These are phyloP conservation scores for Micrasema longulum DNA, from an alignment of 1,140 invertebrate species.

Conservation along the genomic window DNA sequence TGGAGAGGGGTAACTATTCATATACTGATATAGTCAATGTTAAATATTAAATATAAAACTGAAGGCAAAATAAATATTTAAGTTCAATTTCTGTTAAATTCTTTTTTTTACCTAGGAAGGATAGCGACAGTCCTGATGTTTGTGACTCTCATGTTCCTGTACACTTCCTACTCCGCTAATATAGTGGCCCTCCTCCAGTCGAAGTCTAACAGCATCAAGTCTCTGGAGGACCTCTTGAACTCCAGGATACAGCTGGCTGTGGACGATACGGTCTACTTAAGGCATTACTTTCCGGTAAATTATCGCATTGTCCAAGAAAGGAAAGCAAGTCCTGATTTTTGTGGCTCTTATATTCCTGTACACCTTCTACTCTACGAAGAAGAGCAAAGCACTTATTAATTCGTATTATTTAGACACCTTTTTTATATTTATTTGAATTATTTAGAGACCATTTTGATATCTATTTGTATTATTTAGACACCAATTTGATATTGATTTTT, in stretches of 20 bases:
- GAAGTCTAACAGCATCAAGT: constrained; percentile 71
- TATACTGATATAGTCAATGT: too few species aligned
- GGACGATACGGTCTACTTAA: constrained; percentile 66
- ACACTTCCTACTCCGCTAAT: constrained; percentile 72
- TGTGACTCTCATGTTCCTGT: constrained; percentile 65
- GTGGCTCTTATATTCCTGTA: constrained; percentile 57
- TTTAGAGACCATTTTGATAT: too few species aligned
- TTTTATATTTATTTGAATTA: too few species aligned
- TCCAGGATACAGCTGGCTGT: constrained; percentile 66
- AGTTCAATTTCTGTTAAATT: too few species aligned
- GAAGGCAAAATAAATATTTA: too few species aligned
- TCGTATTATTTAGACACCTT: too few species aligned
- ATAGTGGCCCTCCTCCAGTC: constrained; percentile 75
- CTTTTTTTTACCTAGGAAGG: constrained; percentile 59
- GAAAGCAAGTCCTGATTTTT: too few species aligned
- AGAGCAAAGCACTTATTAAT: too few species aligned
- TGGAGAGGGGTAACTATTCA: too few species aligned
- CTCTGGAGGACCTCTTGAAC: constrained; percentile 67
- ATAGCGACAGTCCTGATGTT: constrained; percentile 68
- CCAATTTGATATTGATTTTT: background rate
- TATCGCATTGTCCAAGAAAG: too few species aligned
- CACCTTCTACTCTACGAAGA: constrained; percentile 73
- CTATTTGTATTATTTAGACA: background rate
- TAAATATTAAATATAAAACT: too few species aligned
- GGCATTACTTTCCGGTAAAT: constrained; percentile 68